Evolutionary conservation across 2,888 invertebrate species (phyloP), one percentile per base, ranked within the genome.

Genomic region (Sarcophaga rosellei): DNA sequence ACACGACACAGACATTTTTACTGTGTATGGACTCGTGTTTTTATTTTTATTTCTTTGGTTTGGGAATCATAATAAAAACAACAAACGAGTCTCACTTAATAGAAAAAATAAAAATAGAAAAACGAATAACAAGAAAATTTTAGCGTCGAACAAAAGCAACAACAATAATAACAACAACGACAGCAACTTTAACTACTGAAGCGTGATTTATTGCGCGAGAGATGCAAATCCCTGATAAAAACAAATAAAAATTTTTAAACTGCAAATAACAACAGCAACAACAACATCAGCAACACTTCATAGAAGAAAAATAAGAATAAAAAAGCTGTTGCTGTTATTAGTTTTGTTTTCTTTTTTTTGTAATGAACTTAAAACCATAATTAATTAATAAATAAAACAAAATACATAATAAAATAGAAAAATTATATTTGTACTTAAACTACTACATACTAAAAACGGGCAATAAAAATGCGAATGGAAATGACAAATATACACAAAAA

Each of bases 211-310:
- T 89, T 87, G 88, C 88, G 87, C 88, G 84, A 84, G 84, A 88
- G 91, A 91, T 91, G 90, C 89, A 89, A 89, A 89, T 89, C 85
- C 86, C 88, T 88, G 91, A 91, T 91, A 90, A 86, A 81, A 89
- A 89, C 79, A 88, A 88, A 88, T 88, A 90, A 82, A 69, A 75
- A 70, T 62, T 70, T 65, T 76, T 73, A 76, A 84, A 85, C 75
- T 70, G 63, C 65, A 73, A 63, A 15, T 11, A 62, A 44, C 35
- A 61, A 68, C 73, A 84, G 74, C 69, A 74, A 74, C 17, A 63
- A 15, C 15, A 62, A 35, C 35, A 61, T 63, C 73, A 62, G 59
- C 59, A 69, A 69, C 62, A 25, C 21, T 35, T 35, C 6, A 6
- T 59, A 25, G n/a, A 20, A n/a, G 47, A 53, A 57, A 62, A 81